Conservation (phyloP, 2,113 vertebrate genomes). For the Cathartes aura region DNA sequence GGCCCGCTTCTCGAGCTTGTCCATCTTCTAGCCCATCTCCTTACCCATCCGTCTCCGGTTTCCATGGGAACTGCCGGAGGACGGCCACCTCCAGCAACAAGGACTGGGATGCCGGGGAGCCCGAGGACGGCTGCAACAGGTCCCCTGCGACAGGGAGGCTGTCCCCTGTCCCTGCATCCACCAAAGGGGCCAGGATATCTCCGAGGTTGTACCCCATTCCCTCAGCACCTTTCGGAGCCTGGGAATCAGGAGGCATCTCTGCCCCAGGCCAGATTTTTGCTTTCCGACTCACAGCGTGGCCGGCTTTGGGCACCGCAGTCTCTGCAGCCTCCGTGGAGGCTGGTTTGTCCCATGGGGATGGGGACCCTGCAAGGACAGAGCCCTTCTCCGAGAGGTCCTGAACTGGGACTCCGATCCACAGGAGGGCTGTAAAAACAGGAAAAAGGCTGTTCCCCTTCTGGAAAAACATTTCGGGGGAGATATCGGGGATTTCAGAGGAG, state of each 20-base stretch:
- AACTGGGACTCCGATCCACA: neutral
- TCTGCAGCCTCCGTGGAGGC: neutral
- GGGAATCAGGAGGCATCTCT: neutral
- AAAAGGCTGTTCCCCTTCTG: neutral
- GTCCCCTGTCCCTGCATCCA: neutral
- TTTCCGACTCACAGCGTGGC: neutral
- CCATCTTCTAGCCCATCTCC: neutral
- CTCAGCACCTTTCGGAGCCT: neutral
- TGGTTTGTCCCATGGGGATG: neutral
- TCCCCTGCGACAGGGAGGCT: neutral
- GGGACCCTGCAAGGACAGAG: neutral
- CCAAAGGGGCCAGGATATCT: neutral
- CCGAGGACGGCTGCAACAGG: neutral
- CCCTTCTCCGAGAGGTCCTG: neutral
- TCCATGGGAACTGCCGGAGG: constrained; percentile 28
- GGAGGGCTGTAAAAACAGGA: neutral
- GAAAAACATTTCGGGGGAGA: neutral
- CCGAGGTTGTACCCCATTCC: neutral
- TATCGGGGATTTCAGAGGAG: neutral
- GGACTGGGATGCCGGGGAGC: neutral
- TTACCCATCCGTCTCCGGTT: neutral
- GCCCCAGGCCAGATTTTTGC: neutral
- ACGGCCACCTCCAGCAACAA: neutral
- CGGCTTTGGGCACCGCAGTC: neutral
- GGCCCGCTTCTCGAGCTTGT: neutral